These are phyloP conservation scores for Agrotis exclamationis DNA, from an alignment of 2,888 invertebrate genomes.

Conservation along the genomic window DNA sequence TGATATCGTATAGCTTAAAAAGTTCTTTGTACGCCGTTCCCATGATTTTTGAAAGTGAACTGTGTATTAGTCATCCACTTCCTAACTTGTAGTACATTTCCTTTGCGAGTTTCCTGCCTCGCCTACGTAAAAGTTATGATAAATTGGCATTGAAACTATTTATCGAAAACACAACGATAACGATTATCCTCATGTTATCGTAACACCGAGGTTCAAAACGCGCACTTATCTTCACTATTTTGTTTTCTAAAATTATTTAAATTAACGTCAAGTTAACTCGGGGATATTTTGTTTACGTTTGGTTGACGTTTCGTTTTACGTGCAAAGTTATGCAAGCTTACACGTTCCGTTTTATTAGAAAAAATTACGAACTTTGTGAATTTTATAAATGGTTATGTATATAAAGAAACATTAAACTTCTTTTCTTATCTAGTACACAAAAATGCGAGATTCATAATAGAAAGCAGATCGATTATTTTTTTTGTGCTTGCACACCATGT, in stretches of 20 bases:
- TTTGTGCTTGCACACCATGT: too few relatives aligned
- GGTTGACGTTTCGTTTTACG: conserved; percentile 73
- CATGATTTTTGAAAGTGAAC: conserved; percentile 78
- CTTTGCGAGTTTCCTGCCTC: conserved; percentile 81
- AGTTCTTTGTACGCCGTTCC: conserved; percentile 84
- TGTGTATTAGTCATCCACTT: conserved; percentile 77
- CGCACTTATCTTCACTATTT: conserved; percentile 46
- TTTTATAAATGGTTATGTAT: too few relatives aligned
- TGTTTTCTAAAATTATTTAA: conserved; percentile 61
- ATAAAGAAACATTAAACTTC: too few relatives aligned
- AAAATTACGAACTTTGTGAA: too few relatives aligned
- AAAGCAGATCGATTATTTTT: not conserved
- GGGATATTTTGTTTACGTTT: conserved; percentile 80
- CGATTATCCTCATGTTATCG: conserved; percentile 43
- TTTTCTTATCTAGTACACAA: too few relatives aligned
- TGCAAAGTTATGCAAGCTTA: conserved; percentile 19
- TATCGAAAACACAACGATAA: conserved; percentile 54
- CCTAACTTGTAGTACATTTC: conserved; percentile 83
- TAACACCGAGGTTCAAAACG: conserved; percentile 36
- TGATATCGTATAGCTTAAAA: conserved; percentile 92
- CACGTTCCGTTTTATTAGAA: conserved; percentile 30
- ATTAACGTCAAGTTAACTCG: conserved; percentile 63
- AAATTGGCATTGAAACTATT: conserved; percentile 64
- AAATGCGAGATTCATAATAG: not conserved
- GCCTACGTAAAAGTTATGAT: conserved; percentile 69